A percentile compares a stretch with the other conserved stretches of the same genome.
Evolutionary conservation across 2,888 invertebrate species (phyloP).

Genomic region (Podabrus alpinus): DNA sequence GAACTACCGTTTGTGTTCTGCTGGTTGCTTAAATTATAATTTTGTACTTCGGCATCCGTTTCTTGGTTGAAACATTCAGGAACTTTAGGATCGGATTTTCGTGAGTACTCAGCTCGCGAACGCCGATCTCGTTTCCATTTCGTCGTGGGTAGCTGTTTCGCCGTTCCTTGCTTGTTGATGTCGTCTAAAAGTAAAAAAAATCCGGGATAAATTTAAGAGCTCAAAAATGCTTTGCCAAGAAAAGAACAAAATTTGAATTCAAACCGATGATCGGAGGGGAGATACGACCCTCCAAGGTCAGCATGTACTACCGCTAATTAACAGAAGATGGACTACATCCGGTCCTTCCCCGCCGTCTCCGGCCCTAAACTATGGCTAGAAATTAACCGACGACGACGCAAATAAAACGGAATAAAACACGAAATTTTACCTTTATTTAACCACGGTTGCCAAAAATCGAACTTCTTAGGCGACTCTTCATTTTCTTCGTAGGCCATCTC

Average conservation of each 20-base stretch:
- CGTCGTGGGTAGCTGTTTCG: conserved; percentile 68
- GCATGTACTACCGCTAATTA: conserved; percentile 19
- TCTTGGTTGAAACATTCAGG: conserved; percentile 47
- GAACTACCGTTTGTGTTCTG: conserved; percentile 16
- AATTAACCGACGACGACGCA: not conserved
- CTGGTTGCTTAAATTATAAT: conserved; percentile 18
- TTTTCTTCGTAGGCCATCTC: conserved; percentile 21
- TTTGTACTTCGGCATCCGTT: conserved; percentile 24
- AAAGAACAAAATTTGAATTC: not conserved
- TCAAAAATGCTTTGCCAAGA: not conserved
- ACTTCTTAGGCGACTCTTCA: conserved; percentile 24
- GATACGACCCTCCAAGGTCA: conserved; percentile 28
- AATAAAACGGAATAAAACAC: not conserved
- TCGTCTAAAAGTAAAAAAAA: conserved; percentile 51
- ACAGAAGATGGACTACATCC: conserved; percentile 42
- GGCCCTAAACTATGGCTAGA: conserved; percentile 6
- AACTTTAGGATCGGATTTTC: conserved; percentile 53
- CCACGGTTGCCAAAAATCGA: conserved; percentile 56
- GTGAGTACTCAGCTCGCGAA: conserved; percentile 54
- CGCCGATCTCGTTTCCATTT: conserved; percentile 76
- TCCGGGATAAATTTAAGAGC: not conserved
- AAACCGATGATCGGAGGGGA: conserved; percentile 9
- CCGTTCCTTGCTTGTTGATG: conserved; percentile 43
- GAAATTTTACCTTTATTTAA: conserved; percentile 48
- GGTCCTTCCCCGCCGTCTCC: conserved; percentile 27